Base-by-base conservation (phyloP, 2,888 invertebrate genomes). In the Lithophane leautieri region DNA sequence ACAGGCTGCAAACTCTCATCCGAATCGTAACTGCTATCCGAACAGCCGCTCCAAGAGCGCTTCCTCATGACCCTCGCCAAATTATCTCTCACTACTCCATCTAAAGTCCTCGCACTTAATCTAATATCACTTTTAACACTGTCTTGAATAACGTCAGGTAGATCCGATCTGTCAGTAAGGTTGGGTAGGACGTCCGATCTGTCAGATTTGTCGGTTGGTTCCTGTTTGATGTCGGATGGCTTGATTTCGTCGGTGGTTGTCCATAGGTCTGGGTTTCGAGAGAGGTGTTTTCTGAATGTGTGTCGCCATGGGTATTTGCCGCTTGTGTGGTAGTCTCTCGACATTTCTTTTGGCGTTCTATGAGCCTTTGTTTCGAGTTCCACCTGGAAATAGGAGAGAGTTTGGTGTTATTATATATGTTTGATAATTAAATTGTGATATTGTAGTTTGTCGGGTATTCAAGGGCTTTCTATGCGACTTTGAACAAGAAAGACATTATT, bases 241-340 rank as follows among this genome's bases (percentile, higher is more conserved):
- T 73, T 63, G 61, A 76, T 78, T 28, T 86, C 77, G 56, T 82
- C 79, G 19, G 79, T 47, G 68, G 40, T 56, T 2, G 52, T 90
- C 95, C 95, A 95, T 3, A 95, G 91, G 78, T 92, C 89, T 0
- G 94, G 94, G 83, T 95, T 89, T 11, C 88, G 86, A 25, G 91
- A 79, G 56, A 96, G 92, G 74, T 96, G 96, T 34, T 91, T 89
- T 19, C 96, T 83, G 92, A 96, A 96, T 3, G 95, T 94, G 85
- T 94, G 94, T 79, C 95, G 86, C 95, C 94, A 96, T 0, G 95
- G 96, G 79, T 95, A 91, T 65, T 94, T 94, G 70, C 95, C 95
- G 87, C 94, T 93, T 42, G 94, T 91, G 88, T 95, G 95, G 92
- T 94, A 96, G 82, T 96, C 96, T 60, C 93, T 90, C 1, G 91